Evolutionary conservation across 2,797 vertebrate species (phyloP).

Genomic region (Alcedo quadribrachys): DNA sequence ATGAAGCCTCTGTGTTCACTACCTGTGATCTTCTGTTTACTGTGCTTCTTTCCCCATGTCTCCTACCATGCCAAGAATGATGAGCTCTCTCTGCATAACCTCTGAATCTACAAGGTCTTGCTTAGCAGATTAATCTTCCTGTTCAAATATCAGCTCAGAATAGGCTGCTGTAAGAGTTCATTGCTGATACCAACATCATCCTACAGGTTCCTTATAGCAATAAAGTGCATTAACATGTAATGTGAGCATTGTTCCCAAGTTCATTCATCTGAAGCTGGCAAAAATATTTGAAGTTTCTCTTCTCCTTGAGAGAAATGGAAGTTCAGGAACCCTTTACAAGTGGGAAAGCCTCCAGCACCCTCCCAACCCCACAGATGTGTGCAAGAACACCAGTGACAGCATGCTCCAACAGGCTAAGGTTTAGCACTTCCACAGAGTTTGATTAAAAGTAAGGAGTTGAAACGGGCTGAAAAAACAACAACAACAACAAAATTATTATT

Average conservation of each 20-base stretch:
- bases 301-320: neutral
- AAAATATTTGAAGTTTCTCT: neutral
- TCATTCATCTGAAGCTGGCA: neutral
- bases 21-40: neutral
- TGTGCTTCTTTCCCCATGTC: neutral
- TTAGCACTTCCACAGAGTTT: neutral
- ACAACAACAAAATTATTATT: too few relatives aligned
- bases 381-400: neutral
- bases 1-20: neutral
- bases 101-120: neutral
- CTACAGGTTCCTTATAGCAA: neutral
- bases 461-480: neutral
- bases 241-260: neutral
- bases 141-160: neutral
- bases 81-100: neutral
- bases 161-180: neutral
- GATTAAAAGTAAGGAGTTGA: neutral
- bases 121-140: neutral
- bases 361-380: neutral
- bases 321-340: neutral
- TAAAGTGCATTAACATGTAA: neutral
- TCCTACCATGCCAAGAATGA: neutral
- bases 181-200: neutral
- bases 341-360: neutral
- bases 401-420: neutral